Conservation (phyloP, 2,113 vertebrate species). For the Toxotes jaculatrix region DNA sequence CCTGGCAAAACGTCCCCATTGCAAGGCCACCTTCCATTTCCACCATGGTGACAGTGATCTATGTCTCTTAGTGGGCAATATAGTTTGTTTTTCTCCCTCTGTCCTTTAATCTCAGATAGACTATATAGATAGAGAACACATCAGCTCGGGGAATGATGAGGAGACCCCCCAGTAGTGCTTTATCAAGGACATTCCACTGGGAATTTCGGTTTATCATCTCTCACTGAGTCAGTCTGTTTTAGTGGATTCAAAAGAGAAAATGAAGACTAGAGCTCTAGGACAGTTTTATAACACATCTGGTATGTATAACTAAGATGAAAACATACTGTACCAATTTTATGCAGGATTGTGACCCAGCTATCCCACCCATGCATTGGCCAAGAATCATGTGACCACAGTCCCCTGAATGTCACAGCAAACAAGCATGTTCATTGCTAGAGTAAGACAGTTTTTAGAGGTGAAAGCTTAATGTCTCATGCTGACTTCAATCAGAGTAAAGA, state of each 20-base stretch:
- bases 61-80: conserved; percentile 58
- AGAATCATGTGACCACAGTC: not conserved
- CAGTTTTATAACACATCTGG: not conserved
- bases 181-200: conserved; percentile 61
- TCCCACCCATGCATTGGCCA: not conserved
- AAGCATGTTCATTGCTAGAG: not conserved
- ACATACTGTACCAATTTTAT: conserved; percentile 3
- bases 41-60: conserved; percentile 68
- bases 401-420: not conserved
- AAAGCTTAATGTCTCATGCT: not conserved
- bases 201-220: conserved; percentile 15
- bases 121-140: conserved; percentile 60
- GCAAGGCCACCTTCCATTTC: conserved; percentile 55
- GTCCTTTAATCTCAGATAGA: conserved; percentile 71
- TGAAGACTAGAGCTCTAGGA: not conserved
- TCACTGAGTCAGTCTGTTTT: conserved; percentile 11
- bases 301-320: not conserved
- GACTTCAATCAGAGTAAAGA: not conserved
- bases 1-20: conserved; percentile 22
- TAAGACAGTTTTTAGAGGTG: not conserved
- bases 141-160: conserved; percentile 58
- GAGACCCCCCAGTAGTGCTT: conserved; percentile 38
- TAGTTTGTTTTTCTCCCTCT: conserved; percentile 47
- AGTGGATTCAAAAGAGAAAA: conserved; percentile 8
- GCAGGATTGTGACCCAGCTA: not conserved